A percentile compares a stretch with the other conserved stretches of the same genome.
phyloP scores from a whole-genome alignment of 2,113 vertebrate species.

The Orycteropus afer region DNA sequence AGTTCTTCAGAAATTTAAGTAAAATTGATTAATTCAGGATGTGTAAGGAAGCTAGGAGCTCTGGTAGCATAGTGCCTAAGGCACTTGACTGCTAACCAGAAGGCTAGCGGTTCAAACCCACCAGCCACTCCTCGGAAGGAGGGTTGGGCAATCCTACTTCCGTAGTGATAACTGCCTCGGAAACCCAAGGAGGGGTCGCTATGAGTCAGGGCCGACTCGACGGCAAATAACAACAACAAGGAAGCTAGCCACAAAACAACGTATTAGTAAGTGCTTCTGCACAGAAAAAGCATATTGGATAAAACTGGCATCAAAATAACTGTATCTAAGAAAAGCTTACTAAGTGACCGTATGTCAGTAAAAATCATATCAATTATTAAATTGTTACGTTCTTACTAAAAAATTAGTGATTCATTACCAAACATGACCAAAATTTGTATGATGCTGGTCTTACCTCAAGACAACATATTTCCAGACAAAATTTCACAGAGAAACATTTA shows the following conservation, averaged over 20 bases:
- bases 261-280: not conserved
- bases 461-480: conserved; percentile 37
- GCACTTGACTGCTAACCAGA: too few species aligned
- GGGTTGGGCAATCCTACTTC: too few species aligned
- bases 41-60: not conserved
- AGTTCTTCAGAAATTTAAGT: conserved; percentile 48
- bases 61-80: too few species aligned
- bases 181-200: too few species aligned
- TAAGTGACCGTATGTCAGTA: not conserved
- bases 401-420: not conserved
- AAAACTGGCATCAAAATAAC: conserved; percentile 30
- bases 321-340: not conserved
- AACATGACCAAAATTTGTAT: not conserved
- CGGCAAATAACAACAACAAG: too few species aligned
- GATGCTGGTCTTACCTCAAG: not conserved
- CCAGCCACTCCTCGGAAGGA: too few species aligned
- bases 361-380: conserved; percentile 32
- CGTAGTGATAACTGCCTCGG: too few species aligned
- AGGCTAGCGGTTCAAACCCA: too few species aligned
- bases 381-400: conserved; percentile 15
- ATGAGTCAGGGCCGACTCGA: too few species aligned
- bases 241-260: not conserved
- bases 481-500: conserved; percentile 31
- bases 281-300: not conserved
- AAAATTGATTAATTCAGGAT: not conserved